Conservation (phyloP, 2,888 invertebrate genomes). For the Achlya flavicornis region DNA sequence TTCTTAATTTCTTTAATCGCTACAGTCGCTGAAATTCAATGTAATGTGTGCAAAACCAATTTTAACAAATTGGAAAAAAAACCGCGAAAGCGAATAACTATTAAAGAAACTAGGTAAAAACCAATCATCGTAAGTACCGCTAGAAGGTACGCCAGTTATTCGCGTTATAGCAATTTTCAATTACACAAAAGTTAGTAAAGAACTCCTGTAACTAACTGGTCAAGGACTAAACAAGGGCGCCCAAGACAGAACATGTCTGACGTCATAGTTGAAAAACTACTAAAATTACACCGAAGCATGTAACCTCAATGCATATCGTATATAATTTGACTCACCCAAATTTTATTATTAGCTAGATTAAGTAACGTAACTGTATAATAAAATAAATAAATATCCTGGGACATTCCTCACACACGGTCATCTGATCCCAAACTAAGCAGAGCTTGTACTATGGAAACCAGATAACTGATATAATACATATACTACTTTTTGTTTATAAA, state of each 20-base stretch:
- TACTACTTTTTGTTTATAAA: no score
- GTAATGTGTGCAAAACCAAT: not conserved
- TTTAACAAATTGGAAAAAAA: not conserved
- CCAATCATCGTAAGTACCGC: constrained; percentile 2
- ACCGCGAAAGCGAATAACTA: not conserved
- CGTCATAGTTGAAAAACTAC: not conserved
- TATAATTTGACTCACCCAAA: not conserved
- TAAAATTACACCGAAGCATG: not conserved
- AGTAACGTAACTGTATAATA: no score
- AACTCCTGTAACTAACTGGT: not conserved
- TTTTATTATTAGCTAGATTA: not conserved
- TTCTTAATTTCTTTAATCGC: not conserved
- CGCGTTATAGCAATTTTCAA: not conserved
- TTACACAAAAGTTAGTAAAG: not conserved
- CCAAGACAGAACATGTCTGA: not conserved
- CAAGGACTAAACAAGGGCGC: constrained; percentile 3
- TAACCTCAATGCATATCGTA: not conserved
- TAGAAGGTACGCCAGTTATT: not conserved
- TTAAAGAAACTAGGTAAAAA: not conserved
- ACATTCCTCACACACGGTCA: no score
- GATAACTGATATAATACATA: no score
- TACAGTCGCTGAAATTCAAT: not conserved
- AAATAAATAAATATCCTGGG: no score
- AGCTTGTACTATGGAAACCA: no score
- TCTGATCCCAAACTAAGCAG: no score